Evolutionary conservation across 2,113 vertebrate genomes (phyloP).

Genomic region (Toxostoma redivivum): DNA sequence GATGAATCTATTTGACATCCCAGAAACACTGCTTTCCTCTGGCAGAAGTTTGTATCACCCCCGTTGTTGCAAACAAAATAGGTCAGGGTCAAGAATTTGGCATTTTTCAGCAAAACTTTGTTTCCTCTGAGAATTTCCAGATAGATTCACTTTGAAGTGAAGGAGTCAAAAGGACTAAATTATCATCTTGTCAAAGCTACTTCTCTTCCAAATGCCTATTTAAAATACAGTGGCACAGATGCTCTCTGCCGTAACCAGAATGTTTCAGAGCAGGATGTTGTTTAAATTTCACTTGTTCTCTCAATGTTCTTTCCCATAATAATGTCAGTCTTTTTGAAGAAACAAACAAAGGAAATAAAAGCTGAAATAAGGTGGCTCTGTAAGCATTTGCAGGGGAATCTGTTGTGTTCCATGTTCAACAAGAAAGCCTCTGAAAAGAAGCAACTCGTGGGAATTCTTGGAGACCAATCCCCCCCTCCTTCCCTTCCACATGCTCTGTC

Average conservation of each 20-base stretch:
- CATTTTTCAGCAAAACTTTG: neutral
- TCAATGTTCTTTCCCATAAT: neutral
- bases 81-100: neutral
- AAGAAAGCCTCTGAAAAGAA: neutral
- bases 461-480: neutral
- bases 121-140: conserved; percentile 7
- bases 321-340: neutral
- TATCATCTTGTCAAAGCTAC: neutral
- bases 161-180: conserved; percentile 1
- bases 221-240: conserved; percentile 9
- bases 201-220: neutral
- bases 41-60: neutral
- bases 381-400: neutral
- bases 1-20: neutral
- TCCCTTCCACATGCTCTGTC: neutral
- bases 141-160: neutral
- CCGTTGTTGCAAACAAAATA: neutral
- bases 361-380: neutral
- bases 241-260: neutral
- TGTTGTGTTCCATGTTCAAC: neutral
- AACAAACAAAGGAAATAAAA: neutral
- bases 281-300: neutral
- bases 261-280: neutral
- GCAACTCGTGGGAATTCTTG: neutral
- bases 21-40: neutral